Conservation (phyloP, 2,113 vertebrate species). For the Siniperca chuatsi region DNA sequence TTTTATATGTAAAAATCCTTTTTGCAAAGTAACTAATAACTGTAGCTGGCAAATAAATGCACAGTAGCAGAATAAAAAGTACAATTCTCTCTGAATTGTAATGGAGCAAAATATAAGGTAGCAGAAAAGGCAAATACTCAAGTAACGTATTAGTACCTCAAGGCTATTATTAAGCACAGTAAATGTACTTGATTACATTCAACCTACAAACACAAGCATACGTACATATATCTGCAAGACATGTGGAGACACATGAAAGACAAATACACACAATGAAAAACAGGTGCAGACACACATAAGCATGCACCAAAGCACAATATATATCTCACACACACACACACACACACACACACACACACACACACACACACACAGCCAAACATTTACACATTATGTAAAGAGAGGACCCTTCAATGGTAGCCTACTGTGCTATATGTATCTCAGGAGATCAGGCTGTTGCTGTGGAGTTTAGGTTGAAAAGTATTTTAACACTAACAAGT, state of each 20-base stretch:
- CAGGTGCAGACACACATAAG: slow-evolving; percentile 1
- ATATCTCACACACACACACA: background rate
- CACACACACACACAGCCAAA: background rate
- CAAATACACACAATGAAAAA: background rate
- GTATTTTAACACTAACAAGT: background rate
- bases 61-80: background rate
- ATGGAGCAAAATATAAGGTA: background rate
- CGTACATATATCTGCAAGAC: background rate
- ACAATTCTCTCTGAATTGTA: background rate
- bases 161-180: background rate
- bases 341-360: background rate
- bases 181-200: background rate
- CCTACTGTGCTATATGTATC: background rate
- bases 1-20: background rate
- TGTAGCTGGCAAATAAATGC: background rate
- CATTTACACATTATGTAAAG: background rate
- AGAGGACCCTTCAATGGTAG: background rate
- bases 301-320: background rate
- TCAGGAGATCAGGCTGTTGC: slow-evolving; percentile 1
- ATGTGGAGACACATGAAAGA: slow-evolving; percentile 14
- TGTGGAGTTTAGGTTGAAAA: background rate
- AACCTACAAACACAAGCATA: background rate
- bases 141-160: background rate
- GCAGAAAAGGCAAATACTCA: background rate
- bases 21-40: background rate